phyloP scores from a whole-genome alignment of 1,140 invertebrate genomes.

The Dinoponera quadriceps region DNA sequence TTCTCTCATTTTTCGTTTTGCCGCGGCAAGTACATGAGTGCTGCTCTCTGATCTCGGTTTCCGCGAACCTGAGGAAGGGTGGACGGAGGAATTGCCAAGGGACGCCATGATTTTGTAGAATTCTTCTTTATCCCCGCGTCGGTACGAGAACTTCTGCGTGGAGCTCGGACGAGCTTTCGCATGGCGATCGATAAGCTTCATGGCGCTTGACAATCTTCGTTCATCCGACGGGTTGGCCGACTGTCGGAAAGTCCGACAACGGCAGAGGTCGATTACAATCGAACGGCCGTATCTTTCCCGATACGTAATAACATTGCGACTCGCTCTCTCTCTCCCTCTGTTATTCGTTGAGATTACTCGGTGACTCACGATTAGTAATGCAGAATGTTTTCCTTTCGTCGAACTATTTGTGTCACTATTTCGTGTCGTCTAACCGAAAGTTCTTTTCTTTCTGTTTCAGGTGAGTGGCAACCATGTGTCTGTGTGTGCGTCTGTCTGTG shows the following conservation, averaged over 20 bases:
- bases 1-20: neutral
- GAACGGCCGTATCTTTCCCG: neutral
- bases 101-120: slow-evolving; percentile 17
- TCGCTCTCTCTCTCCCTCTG: neutral
- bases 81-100: neutral
- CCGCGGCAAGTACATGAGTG: neutral
- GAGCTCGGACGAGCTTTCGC: neutral
- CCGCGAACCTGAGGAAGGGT: neutral
- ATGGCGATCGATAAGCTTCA: slow-evolving; percentile 45
- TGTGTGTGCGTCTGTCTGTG: neutral
- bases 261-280: neutral
- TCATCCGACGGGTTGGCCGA: slow-evolving; percentile 18
- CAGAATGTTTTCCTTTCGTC: neutral
- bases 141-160: slow-evolving; percentile 35
- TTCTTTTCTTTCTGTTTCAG: slow-evolving; percentile 57
- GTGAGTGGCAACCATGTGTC: slow-evolving; percentile 49
- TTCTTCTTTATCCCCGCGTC: slow-evolving; percentile 57
- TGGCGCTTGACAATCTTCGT: slow-evolving; percentile 12
- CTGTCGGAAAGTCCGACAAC: slow-evolving; percentile 35
- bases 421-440: neutral
- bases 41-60: slow-evolving; percentile 41
- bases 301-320: neutral
- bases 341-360: neutral
- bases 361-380: neutral
- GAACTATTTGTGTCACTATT: neutral